phyloP scores from a whole-genome alignment of 2,888 invertebrate species.

The Dascillus cervinus region DNA sequence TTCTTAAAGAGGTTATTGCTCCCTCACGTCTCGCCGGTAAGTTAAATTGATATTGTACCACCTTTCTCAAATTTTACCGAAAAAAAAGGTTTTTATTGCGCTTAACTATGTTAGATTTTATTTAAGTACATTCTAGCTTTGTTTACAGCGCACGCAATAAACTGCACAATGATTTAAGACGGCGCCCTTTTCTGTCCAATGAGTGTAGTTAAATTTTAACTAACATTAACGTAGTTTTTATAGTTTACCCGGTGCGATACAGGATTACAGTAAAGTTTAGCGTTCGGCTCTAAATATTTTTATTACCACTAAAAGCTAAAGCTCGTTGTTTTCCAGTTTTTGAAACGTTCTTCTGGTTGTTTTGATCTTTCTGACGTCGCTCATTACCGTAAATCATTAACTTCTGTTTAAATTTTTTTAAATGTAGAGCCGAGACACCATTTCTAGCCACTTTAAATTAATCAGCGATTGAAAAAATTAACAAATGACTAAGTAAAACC shows the following conservation, averaged over 20 bases:
- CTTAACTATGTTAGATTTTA: too few species aligned
- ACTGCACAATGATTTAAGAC: constrained; percentile 10
- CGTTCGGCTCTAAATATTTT: constrained; percentile 13
- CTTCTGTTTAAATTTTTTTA: too few species aligned
- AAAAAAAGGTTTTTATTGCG: too few species aligned
- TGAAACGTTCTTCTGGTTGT: constrained; percentile 1
- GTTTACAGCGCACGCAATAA: neutral
- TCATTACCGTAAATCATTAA: constrained; percentile 2
- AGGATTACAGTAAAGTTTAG: constrained; percentile 15
- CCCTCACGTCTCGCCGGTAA: too few species aligned
- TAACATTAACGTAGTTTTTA: constrained; percentile 13
- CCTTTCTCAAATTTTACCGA: too few species aligned
- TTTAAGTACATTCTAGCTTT: too few species aligned
- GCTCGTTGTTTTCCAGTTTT: constrained; percentile 13
- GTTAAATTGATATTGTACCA: too few species aligned
- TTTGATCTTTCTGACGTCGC: constrained; percentile 2
- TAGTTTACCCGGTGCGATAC: constrained; percentile 12
- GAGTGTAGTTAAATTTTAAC: constrained; percentile 13
- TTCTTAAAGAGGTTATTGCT: constrained; percentile 9
- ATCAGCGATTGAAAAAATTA: too few species aligned
- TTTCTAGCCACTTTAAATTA: too few species aligned
- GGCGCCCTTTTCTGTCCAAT: constrained; percentile 4
- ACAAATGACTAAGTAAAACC: too few species aligned
- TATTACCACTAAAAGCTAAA: constrained; percentile 16
- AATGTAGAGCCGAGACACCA: too few species aligned